Evolutionary conservation across 2,113 vertebrate genomes (phyloP).

Genomic region (Bagarius yarrelli): DNA sequence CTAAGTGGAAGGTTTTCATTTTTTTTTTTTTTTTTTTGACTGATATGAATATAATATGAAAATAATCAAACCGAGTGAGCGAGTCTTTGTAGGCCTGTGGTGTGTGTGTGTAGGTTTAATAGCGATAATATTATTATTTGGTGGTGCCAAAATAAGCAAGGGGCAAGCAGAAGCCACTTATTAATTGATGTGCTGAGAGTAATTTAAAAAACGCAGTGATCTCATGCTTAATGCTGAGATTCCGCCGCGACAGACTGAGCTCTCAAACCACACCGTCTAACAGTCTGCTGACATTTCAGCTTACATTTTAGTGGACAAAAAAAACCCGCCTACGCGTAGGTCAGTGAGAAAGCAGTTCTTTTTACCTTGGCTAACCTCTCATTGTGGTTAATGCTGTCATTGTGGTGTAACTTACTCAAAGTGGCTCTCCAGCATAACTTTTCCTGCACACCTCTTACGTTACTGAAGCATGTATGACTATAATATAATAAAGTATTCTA

Average conservation of each 20-base stretch:
- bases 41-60: background rate
- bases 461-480: background rate
- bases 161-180: background rate
- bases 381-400: conserved; percentile 26
- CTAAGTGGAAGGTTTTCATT: background rate
- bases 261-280: conserved; percentile 22
- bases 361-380: conserved; percentile 29
- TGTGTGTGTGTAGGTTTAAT: background rate
- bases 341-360: conserved; percentile 22
- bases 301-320: conserved; percentile 30
- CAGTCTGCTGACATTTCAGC: conserved; percentile 32
- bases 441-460: conserved; percentile 1
- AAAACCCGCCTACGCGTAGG: conserved; percentile 7
- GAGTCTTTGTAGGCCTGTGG: conserved; percentile 8
- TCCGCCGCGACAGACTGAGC: background rate
- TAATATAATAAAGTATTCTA: conserved; percentile 1
- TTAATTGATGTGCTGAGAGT: background rate
- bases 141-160: conserved; percentile 37
- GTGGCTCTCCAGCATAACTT: background rate
- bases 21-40: conserved; percentile 6
- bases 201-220: conserved; percentile 10
- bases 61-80: no score
- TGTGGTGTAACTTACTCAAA: conserved; percentile 31
- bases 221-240: background rate
- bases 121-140: background rate